Conservation (phyloP, 2,113 vertebrate genomes). For the Petromus typicus region DNA sequence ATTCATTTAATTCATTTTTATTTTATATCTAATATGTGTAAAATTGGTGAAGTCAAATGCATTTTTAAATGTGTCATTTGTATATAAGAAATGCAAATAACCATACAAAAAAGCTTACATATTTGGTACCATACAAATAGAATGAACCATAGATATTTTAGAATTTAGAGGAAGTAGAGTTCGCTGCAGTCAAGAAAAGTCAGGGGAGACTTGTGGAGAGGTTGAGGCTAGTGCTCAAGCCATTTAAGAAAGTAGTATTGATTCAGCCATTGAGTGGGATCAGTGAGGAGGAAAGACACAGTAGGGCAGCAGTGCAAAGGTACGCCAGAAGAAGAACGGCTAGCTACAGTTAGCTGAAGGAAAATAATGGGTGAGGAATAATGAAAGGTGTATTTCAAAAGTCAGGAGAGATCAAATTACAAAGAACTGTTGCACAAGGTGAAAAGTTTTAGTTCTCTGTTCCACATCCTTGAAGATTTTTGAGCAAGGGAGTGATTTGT, state of each 20-base stretch:
- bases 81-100: background rate
- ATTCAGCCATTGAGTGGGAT: background rate
- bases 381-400: background rate
- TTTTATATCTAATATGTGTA: background rate
- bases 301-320: background rate
- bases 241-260: background rate
- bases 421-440: background rate
- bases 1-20: background rate
- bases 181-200: background rate
- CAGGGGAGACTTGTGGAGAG: background rate
- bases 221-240: background rate
- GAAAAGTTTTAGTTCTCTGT: background rate
- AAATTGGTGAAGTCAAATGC: background rate
- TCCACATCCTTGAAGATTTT: background rate
- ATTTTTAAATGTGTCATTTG: background rate
- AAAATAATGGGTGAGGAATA: background rate
- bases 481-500: background rate
- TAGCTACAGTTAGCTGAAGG: background rate
- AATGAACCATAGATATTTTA: background rate
- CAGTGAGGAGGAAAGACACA: background rate
- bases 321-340: background rate
- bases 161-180: background rate
- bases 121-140: background rate
- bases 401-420: background rate
- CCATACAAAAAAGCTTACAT: background rate